Conservation (phyloP, 2,797 vertebrate genomes). For the Hippopotamyrus pictus region DNA sequence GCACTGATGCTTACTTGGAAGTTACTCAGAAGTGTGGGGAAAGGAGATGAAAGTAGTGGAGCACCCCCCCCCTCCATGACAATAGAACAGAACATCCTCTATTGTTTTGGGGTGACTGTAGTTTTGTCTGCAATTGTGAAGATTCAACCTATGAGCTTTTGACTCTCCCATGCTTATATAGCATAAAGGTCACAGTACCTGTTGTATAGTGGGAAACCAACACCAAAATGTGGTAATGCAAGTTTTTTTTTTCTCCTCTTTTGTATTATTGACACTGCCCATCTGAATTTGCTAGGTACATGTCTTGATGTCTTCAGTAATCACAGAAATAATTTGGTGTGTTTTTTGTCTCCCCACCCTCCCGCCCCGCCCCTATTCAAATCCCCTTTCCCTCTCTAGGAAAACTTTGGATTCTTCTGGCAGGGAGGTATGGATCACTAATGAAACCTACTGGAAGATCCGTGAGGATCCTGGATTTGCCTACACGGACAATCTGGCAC, state of each 20-base stretch:
- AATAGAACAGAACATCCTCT: background rate
- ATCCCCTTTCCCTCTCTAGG: constrained; percentile 44
- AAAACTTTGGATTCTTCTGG: constrained; percentile 61
- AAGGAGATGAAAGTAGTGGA: background rate
- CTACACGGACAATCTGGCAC: constrained; percentile 67
- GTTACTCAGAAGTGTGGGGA: background rate
- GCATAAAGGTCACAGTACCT: background rate
- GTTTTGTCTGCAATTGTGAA: background rate
- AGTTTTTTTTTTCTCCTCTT: background rate
- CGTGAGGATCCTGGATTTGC: constrained; percentile 74
- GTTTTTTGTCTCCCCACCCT: background rate
- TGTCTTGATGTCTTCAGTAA: background rate
- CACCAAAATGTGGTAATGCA: background rate
- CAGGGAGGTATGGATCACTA: constrained; percentile 76
- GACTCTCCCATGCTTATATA: background rate
- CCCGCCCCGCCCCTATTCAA: background rate
- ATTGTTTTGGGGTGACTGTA: background rate
- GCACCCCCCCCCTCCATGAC: background rate
- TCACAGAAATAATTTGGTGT: background rate
- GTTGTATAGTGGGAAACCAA: background rate
- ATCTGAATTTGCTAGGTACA: background rate
- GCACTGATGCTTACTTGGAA: background rate
- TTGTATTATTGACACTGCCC: background rate
- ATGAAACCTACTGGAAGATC: constrained; percentile 77
- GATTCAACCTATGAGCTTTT: background rate